Evolutionary conservation across 2,888 invertebrate species (phyloP), one percentile per base, ranked within the genome.

Genomic region (Drosophila lutescens): DNA sequence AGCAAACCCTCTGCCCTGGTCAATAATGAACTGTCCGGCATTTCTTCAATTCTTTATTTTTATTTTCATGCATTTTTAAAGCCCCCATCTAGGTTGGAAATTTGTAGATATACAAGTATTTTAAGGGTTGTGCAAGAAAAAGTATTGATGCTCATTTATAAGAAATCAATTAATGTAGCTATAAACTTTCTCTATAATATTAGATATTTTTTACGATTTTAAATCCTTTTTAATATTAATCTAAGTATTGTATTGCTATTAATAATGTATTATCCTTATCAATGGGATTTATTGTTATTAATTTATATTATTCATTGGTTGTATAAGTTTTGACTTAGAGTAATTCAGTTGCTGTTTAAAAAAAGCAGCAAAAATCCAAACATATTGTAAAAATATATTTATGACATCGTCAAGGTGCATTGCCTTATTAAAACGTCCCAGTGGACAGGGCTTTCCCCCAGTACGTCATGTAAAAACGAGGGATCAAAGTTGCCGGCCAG

Each of bases 381-480:
- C 7, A 38, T 38, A 8, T 40, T 15, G n/a, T 5, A 34, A 12
- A 12, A 34, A 5, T 2, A 43, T 15, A 43, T 60, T 60, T 26
- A 36, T 20, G 23, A 30, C 26, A 40, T n/a, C 13, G 10, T 9
- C 30, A 46, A 17, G 30, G 23, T n/a, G 17, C 41, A 53, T 10
- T 32, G 8, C 10, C 17, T 23, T 44, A 54, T 66, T 54, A 44
- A 55, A 55, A 12, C 40, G 13, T 54, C 46, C 38, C 55, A 17
- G 15, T 43, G 55, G 40, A 55, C 51, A 50, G 36, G 43, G 57
- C 41, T 23, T 12, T 20, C 12, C 53, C 53, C 47, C 30, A 23
- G 40, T 57, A 32, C 57, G 43, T 67, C 51, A 61, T 70, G 69
- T 72, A 60, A 70, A 78, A 70, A 58, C 69, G 54, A 74, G 59